phyloP scores from a whole-genome alignment of 2,888 invertebrate species.

The Pollenia angustigena region DNA sequence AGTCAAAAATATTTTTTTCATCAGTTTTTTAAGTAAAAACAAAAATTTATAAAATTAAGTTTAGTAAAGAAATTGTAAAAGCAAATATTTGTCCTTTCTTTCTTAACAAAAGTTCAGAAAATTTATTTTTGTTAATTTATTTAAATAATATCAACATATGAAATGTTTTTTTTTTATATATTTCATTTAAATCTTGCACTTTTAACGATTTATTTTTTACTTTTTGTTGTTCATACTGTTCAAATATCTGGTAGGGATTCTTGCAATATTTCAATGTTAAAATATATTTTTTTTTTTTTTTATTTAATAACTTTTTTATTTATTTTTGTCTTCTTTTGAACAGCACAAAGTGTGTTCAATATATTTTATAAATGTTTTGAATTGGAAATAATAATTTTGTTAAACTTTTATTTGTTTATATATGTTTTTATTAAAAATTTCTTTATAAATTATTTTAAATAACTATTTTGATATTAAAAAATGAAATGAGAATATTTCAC shows the following conservation, averaged over 20 bases:
- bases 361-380: background rate
- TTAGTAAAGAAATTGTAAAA: too few relatives aligned
- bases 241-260: background rate
- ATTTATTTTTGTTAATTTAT: too few relatives aligned
- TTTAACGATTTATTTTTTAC: background rate
- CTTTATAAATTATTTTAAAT: conserved; percentile 6
- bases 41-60: too few relatives aligned
- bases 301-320: background rate
- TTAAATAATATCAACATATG: too few relatives aligned
- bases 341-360: conserved; percentile 28
- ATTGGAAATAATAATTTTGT: conserved; percentile 29
- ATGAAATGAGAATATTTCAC: conserved; percentile 35
- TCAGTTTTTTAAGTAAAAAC: too few relatives aligned
- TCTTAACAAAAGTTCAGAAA: too few relatives aligned
- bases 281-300: background rate
- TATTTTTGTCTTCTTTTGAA: background rate
- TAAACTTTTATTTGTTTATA: conserved; percentile 20
- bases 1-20: too few relatives aligned
- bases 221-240: background rate
- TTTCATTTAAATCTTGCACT: background rate
- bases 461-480: background rate
- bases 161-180: too few relatives aligned
- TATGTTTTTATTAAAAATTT: conserved; percentile 4
- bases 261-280: conserved; percentile 18
- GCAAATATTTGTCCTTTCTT: too few relatives aligned